A percentile compares a stretch with the other conserved stretches of the same genome.
Conservation (phyloP, 2,113 vertebrate species). For the Archocentrus centrarchus region DNA sequence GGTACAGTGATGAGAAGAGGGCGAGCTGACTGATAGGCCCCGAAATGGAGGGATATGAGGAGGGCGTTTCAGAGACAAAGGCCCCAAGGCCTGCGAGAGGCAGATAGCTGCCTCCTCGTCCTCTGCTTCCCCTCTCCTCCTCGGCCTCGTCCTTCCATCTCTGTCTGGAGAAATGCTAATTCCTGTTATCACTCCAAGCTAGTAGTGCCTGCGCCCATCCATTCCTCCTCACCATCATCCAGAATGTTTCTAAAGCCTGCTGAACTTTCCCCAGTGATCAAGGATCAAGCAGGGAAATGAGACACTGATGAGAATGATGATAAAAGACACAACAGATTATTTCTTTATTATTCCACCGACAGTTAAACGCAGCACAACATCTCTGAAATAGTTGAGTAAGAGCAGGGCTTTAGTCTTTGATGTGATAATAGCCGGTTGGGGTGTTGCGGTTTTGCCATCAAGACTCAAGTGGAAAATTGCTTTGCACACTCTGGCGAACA, state of each 20-base stretch:
- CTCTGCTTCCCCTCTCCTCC: not conserved
- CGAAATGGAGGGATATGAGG: conserved; percentile 41
- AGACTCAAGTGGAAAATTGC: conserved; percentile 77
- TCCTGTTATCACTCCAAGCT: conserved; percentile 42
- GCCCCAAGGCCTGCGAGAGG: conserved; percentile 51
- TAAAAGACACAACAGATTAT: conserved; percentile 36
- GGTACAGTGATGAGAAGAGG: conserved; percentile 7
- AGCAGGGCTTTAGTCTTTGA: conserved; percentile 63
- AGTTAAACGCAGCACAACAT: conserved; percentile 41
- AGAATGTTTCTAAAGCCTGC: not conserved
- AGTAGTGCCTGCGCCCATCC: not conserved
- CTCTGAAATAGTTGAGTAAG: conserved; percentile 55
- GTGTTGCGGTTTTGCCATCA: conserved; percentile 65
- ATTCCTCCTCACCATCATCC: conserved; percentile 10
- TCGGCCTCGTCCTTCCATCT: conserved; percentile 42
- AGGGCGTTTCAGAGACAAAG: conserved; percentile 40
- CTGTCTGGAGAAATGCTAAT: conserved; percentile 62
- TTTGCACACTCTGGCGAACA: conserved; percentile 64
- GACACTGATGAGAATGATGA: conserved; percentile 35
- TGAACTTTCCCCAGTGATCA: not conserved
- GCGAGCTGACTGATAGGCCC: conserved; percentile 35
- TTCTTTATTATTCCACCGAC: conserved; percentile 53
- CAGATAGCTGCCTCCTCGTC: conserved; percentile 62
- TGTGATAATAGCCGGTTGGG: conserved; percentile 72
- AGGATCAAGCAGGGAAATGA: conserved; percentile 34